A percentile compares a stretch with the other conserved stretches of the same genome.
Conservation (phyloP, 64 coral and sea anemone species). For the Trachythela sp. region DNA sequence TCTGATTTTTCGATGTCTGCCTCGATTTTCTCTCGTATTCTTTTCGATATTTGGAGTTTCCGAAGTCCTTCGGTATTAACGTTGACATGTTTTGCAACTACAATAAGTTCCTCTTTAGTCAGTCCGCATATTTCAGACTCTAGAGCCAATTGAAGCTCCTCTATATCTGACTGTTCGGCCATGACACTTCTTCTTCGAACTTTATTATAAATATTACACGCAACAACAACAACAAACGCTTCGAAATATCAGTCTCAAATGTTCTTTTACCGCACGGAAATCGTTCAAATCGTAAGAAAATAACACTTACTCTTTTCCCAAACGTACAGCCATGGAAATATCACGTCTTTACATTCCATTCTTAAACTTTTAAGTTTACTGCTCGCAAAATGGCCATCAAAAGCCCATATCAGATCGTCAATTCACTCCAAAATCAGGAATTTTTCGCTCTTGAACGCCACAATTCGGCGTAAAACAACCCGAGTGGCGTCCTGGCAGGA, state of each 20-base stretch:
- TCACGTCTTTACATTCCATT: not conserved
- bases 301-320: too few species aligned
- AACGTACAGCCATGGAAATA: not conserved
- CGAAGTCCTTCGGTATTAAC: not conserved
- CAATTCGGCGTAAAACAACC: not conserved
- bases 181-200: not conserved
- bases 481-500: constrained; percentile 13
- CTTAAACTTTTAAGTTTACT: too few species aligned
- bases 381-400: not conserved
- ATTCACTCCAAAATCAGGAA: not conserved
- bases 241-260: not conserved
- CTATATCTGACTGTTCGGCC: too few species aligned
- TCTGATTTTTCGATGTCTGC: not conserved
- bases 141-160: not conserved
- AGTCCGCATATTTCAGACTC: not conserved
- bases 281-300: not conserved
- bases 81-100: not conserved
- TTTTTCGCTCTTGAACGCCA: not conserved
- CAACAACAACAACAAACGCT: not conserved
- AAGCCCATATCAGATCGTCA: too few species aligned
- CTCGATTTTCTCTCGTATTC: constrained; percentile 1
- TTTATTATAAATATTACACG: not conserved
- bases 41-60: not conserved
- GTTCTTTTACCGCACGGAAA: not conserved
- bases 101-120: not conserved